These are phyloP conservation scores for Cyclophora punctaria DNA, from an alignment of 2,888 invertebrate genomes.

Conservation along the genomic window DNA sequence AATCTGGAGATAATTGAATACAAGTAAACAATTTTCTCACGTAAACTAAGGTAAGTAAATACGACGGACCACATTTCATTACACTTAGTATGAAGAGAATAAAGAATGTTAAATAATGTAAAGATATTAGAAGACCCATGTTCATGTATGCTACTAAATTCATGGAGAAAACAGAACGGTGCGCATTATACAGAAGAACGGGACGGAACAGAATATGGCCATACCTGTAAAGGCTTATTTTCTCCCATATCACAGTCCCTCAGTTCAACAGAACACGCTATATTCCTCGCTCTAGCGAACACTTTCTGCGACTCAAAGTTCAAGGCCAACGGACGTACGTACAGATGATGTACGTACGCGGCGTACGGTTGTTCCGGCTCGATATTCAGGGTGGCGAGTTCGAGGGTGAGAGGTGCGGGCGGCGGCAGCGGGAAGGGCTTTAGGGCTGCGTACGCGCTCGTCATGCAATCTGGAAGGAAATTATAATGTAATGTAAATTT, in stretches of 20 bases:
- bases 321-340: slow-evolving; percentile 90
- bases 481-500: too few relatives aligned
- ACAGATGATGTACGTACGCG: slow-evolving; percentile 91
- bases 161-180: too few relatives aligned
- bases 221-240: slow-evolving; percentile 80
- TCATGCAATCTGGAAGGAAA: slow-evolving; percentile 82
- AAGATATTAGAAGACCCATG: too few relatives aligned
- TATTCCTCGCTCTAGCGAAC: slow-evolving; percentile 94
- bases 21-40: too few relatives aligned
- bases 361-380: slow-evolving; percentile 86
- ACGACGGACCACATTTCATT: too few relatives aligned
- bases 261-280: slow-evolving; percentile 92
- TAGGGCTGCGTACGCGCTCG: slow-evolving; percentile 86
- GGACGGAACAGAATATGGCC: slow-evolving; percentile 8
- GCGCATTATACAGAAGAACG: too few relatives aligned
- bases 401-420: slow-evolving; percentile 82
- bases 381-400: slow-evolving; percentile 88
- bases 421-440: slow-evolving; percentile 91
- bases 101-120: too few relatives aligned
- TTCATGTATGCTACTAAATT: too few relatives aligned
- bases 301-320: slow-evolving; percentile 94
- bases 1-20: too few relatives aligned
- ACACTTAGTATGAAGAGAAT: too few relatives aligned
- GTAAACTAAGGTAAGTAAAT: too few relatives aligned
- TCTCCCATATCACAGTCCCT: slow-evolving; percentile 84